A percentile compares a stretch with the other conserved stretches of the same genome.
Conservation (phyloP, 1,140 invertebrate genomes). For the Brachionus koreanus region DNA sequence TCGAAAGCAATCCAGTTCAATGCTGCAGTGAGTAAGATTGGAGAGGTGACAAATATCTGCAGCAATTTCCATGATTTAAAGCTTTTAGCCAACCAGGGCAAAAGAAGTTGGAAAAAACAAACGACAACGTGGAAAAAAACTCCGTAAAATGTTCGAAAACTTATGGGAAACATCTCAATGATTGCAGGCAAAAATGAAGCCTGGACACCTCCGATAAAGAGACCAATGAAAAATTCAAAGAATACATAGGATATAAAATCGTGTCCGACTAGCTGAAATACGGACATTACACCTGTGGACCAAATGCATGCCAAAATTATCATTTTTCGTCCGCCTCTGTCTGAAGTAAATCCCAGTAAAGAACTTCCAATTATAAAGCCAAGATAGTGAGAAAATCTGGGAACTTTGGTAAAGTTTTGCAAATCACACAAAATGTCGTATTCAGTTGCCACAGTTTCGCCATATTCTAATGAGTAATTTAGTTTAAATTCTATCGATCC, state of each 20-base stretch:
- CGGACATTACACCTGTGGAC: background rate
- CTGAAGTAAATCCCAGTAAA: conserved; percentile 16
- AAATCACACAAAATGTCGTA: conserved; percentile 22
- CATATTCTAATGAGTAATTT: background rate
- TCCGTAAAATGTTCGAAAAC: conserved; percentile 31
- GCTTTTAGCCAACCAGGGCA: conserved; percentile 16
- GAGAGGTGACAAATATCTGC: conserved; percentile 13
- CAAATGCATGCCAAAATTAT: conserved; percentile 23
- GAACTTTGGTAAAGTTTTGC: background rate
- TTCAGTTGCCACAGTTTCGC: conserved; percentile 2
- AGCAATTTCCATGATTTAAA: conserved; percentile 29
- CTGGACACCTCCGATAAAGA: conserved; percentile 31
- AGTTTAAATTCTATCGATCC: background rate
- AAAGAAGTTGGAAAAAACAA: conserved; percentile 14
- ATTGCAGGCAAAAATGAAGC: conserved; percentile 15
- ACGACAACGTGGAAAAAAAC: conserved; percentile 9
- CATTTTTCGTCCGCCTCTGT: conserved; percentile 43
- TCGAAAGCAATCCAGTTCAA: conserved; percentile 30
- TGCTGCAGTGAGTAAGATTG: conserved; percentile 27
- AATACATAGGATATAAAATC: conserved; percentile 42
- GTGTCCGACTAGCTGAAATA: conserved; percentile 44
- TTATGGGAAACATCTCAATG: conserved; percentile 44
- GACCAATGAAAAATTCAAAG: conserved; percentile 41
- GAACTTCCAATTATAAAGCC: conserved; percentile 19
- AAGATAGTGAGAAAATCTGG: background rate